Base-by-base conservation (phyloP, 2,113 vertebrate species). In the Fregata magnificens region DNA sequence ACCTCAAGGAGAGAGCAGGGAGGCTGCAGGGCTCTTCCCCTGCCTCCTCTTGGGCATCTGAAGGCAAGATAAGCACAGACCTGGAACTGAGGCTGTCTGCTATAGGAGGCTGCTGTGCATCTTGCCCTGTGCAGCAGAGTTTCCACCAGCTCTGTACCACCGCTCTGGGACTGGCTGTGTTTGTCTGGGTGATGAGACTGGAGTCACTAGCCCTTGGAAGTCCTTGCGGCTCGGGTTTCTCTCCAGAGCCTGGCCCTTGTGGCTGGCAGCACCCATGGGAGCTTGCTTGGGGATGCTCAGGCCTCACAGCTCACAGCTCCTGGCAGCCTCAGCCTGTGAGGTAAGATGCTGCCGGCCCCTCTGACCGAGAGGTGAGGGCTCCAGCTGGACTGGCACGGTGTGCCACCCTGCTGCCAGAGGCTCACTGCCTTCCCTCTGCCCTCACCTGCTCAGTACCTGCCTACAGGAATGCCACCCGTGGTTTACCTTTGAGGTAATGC, bases 301-400 rank as follows among this genome's bases (percentile, higher is more conserved):
- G 38, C 11, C 22, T 7, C 16, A 1, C 5, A 3, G 59, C 22
- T 7, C 16, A 1, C 5, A 3, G 59, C 63, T 66, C 36, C 59
- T 20, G 38, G 36, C 42, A 25, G 49, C 6, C 42, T n/a, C n/a
- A 20, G 2, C 34, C 28, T 40, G 36, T 17, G 21, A 42, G 49
- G 18, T 28, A 11, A 42, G 29, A 11, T 8, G 5, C n/a, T 42
- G 45, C 45, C 26, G 28, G 70, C 22, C 38, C 21, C 50, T 70
- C 49, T 11, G 44, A 26, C 34, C 2, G 9, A 31, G 53, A 36
- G 29, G 20, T 0, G 8, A n/a, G 71, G 71, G 49, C 71, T 88
- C 56, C 28, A 40, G 62, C 14, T 44, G 70, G 31, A 9, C 4
- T 3, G 2, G 15, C 24, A 6, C 0, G 0, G 21, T 10, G 17